These are phyloP conservation scores for Andrena fulva DNA, from an alignment of 2,888 invertebrate genomes.

Conservation along the genomic window DNA sequence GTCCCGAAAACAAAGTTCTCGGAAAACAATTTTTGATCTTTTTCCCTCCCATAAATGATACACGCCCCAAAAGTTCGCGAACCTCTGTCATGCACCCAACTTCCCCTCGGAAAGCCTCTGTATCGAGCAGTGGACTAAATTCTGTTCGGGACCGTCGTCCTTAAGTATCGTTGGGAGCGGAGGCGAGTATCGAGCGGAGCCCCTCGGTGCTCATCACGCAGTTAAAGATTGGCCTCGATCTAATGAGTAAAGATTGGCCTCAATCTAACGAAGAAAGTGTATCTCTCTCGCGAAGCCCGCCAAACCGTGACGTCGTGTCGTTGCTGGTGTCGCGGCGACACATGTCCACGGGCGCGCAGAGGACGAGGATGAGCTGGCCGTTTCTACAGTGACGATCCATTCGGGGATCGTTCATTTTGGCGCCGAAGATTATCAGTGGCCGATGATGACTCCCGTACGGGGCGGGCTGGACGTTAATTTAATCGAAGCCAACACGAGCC, in stretches of 20 bases:
- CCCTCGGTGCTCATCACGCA: slow-evolving; percentile 15
- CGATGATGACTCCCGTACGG: slow-evolving; percentile 23
- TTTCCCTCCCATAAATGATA: too few species aligned
- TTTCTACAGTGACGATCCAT: slow-evolving; percentile 5
- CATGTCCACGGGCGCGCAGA: too few species aligned
- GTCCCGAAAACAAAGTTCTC: too few species aligned
- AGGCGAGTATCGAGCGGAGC: slow-evolving; percentile 21
- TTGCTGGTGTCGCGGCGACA: not conserved
- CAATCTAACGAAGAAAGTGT: slow-evolving; percentile 65
- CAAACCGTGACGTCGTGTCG: not conserved
- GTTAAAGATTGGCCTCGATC: slow-evolving; percentile 62
- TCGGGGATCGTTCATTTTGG: not conserved
- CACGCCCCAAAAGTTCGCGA: not conserved
- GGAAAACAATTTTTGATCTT: too few species aligned
- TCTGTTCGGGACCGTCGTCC: not conserved
- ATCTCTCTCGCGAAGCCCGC: slow-evolving; percentile 14
- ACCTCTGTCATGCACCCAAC: not conserved
- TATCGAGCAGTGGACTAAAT: slow-evolving; percentile 1
- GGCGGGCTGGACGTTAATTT: slow-evolving; percentile 58
- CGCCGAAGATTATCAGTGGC: slow-evolving; percentile 46
- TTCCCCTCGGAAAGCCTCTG: not conserved
- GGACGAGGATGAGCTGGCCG: too few species aligned
- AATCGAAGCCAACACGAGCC: slow-evolving; percentile 49
- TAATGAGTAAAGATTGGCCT: slow-evolving; percentile 65
- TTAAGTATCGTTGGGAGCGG: not conserved